Evolutionary conservation across 2,797 vertebrate genomes (phyloP).

Genomic region (Galagoides demidoff): DNA sequence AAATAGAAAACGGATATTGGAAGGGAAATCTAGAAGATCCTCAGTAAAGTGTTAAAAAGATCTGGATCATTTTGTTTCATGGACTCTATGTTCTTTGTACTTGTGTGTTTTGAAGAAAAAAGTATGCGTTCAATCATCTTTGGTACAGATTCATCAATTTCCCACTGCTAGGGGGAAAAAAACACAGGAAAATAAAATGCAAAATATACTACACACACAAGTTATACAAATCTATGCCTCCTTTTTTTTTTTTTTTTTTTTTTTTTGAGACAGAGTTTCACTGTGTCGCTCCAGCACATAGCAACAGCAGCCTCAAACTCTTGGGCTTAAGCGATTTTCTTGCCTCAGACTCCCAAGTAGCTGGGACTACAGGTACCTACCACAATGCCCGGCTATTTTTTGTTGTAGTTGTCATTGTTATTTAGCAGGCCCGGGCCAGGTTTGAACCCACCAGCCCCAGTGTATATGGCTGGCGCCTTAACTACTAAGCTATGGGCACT

Average conservation of each 20-base stretch:
- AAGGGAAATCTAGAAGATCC: neutral
- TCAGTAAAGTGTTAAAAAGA: neutral
- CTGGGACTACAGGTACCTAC: too few relatives aligned
- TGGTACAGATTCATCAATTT: neutral
- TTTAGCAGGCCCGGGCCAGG: too few relatives aligned
- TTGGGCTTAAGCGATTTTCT: too few relatives aligned
- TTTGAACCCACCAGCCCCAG: too few relatives aligned
- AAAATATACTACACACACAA: neutral
- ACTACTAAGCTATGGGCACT: too few relatives aligned
- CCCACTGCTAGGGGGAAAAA: neutral
- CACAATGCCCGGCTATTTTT: too few relatives aligned
- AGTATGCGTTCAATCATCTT: neutral
- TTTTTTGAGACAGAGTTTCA: too few relatives aligned
- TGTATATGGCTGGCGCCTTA: too few relatives aligned
- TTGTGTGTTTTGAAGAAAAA: neutral
- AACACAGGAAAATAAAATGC: slow-evolving; percentile 29
- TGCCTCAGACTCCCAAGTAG: too few relatives aligned
- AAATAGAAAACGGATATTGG: neutral
- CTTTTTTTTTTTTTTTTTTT: neutral
- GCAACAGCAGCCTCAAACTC: too few relatives aligned
- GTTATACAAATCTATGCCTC: neutral
- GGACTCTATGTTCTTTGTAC: neutral
- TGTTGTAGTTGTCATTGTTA: too few relatives aligned
- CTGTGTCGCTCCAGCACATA: too few relatives aligned
- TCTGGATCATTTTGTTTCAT: neutral